Evolutionary conservation across 2,113 vertebrate genomes (phyloP).

Genomic region (Xiphophorus couchianus): DNA sequence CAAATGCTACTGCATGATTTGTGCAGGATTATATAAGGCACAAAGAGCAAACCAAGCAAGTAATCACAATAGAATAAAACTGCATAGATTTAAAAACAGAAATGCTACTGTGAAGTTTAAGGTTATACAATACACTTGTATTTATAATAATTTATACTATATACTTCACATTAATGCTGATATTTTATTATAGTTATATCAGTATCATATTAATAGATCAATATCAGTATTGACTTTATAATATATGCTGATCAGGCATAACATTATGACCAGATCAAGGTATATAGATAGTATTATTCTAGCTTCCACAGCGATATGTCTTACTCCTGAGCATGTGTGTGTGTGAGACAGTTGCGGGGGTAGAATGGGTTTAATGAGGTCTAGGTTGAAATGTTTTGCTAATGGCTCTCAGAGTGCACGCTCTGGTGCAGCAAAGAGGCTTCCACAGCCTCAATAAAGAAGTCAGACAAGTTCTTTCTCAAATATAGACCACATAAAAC

Average conservation of each 20-base stretch:
- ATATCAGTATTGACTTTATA: not conserved
- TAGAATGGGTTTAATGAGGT: too few relatives aligned
- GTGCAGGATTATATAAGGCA: too few relatives aligned
- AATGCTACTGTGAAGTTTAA: not conserved
- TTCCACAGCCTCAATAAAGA: not conserved
- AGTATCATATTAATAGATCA: not conserved
- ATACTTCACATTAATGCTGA: not conserved
- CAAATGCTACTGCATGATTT: not conserved
- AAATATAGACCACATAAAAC: not conserved
- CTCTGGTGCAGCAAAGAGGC: not conserved
- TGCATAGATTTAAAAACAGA: not conserved
- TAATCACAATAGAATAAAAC: not conserved
- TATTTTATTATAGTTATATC: not conserved
- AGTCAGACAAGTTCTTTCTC: not conserved
- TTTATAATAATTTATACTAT: constrained; percentile 1
- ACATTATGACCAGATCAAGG: too few relatives aligned
- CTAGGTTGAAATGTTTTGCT: too few relatives aligned
- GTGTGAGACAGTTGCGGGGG: too few relatives aligned
- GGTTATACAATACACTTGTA: not conserved
- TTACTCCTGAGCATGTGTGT: not conserved
- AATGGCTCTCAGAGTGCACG: not conserved
- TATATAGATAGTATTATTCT: too few relatives aligned
- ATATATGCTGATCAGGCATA: not conserved
- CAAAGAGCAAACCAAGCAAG: not conserved
- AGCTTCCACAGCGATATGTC: not conserved